Conservation (phyloP, 2,113 vertebrate genomes). For the Thermophis baileyi region DNA sequence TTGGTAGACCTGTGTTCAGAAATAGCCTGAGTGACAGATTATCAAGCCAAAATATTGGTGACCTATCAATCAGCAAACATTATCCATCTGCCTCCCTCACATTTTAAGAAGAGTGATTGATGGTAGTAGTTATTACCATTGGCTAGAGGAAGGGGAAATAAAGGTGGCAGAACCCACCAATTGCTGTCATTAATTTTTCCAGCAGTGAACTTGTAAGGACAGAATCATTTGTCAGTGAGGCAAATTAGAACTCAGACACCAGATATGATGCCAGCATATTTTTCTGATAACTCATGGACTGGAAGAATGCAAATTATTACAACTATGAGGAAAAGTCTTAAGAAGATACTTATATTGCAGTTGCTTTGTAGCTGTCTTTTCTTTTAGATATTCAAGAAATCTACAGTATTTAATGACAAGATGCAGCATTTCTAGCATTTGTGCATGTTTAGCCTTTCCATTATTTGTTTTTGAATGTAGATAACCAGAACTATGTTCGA, state of each 20-base stretch:
- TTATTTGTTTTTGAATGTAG: background rate
- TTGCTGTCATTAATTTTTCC: background rate
- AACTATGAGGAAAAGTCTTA: background rate
- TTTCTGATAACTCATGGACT: background rate
- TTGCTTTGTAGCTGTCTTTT: too few species aligned
- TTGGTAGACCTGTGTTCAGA: background rate
- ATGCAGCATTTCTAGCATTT: background rate
- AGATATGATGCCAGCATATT: background rate
- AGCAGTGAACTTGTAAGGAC: background rate
- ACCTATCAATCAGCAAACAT: background rate
- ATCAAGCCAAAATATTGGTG: background rate
- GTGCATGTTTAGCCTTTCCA: background rate
- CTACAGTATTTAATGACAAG: too few species aligned
- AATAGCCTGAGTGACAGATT: background rate
- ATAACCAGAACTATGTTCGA: slow-evolving; percentile 37
- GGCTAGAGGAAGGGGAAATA: background rate
- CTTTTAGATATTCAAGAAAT: too few species aligned
- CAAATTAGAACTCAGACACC: background rate
- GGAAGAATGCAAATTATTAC: background rate
- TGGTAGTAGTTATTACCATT: background rate
- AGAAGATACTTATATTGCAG: background rate
- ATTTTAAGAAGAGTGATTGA: background rate
- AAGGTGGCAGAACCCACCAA: background rate
- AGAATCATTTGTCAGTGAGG: background rate
- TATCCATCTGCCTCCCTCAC: background rate